These are phyloP conservation scores for Cavia aperea DNA, from an alignment of 2,113 vertebrate species.

Conservation along the genomic window DNA sequence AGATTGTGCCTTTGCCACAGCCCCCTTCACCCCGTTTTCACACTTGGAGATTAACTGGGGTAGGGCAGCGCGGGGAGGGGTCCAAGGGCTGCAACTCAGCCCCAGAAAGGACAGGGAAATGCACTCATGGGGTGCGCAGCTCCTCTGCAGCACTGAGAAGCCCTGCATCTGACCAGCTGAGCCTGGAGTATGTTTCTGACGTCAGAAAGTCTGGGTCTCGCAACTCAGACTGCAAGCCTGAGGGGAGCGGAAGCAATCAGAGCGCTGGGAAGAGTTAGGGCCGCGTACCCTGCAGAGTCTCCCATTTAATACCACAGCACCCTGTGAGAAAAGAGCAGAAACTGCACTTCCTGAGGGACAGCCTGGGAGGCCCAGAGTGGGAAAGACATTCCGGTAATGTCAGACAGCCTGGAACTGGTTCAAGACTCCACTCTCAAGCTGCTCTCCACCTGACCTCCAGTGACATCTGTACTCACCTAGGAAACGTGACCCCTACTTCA, in stretches of 20 bases:
- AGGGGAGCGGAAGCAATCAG: neutral
- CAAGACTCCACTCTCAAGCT: neutral
- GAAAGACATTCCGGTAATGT: neutral
- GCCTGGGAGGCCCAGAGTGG: neutral
- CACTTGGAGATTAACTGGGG: neutral
- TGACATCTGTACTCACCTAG: neutral
- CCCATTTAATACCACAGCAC: neutral
- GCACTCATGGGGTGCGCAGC: accelerated
- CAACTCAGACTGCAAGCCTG: neutral
- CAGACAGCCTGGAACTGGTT: neutral
- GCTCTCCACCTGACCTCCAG: neutral
- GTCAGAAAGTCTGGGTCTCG: neutral
- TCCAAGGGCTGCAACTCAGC: accelerated
- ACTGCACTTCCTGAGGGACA: neutral
- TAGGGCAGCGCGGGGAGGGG: neutral
- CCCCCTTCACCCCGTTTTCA: neutral
- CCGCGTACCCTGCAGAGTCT: accelerated
- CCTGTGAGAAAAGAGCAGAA: neutral
- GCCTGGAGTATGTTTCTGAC: neutral
- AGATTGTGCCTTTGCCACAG: too few relatives aligned
- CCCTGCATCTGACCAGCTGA: neutral
- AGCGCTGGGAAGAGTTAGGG: neutral
- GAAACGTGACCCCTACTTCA: neutral
- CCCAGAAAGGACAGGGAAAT: neutral
- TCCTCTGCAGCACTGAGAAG: neutral